Base-by-base conservation (phyloP, 2,797 vertebrate genomes). In the Erithacus rubecula region DNA sequence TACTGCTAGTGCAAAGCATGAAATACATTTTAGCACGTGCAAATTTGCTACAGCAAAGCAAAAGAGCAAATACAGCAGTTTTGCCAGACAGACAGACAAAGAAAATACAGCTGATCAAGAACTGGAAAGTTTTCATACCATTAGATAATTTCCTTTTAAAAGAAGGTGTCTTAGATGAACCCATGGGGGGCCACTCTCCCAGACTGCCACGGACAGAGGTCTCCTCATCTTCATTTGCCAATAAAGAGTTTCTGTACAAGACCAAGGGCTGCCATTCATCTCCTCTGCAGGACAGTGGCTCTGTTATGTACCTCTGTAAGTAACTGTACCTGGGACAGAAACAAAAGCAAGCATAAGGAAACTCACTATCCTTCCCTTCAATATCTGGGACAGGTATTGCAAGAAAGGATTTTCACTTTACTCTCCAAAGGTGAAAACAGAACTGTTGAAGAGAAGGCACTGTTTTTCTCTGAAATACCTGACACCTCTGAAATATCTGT, bases 201-300 rank as follows among this genome's bases (percentile, higher is more conserved):
- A 98, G 97, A 10, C 96, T 98, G 97, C 98, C 97, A 2, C 97
- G 95, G 39, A 97, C 96, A 74, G 98, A 98, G 82, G 79, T 97
- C 2, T 98, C 98, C 6, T 99, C 99, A 63, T 99, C 99, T 65
- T 97, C 98, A 64, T 37, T 96, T 62, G 98, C 98, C 97, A 99
- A 71, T 75, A 99, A 97, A 22, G 99, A 99, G 18, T 97, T 98
- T 8, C 98, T 98, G 92, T 99, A 99, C 84, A 97, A 98, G 86
- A 98, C 83, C n/a, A 99, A 96, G 0, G 98, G 98, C 90, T 98
- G 98, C 99, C 99, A 99, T 93, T 97, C 72, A 1, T 98, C 98
- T 72, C 98, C 98, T 95, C 97, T 98, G 97, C 97, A 97, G 95
- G 97, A 92, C 70, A 97, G 90, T 65, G 98, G 98, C 83, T 98